Percentiles rank a stretch among this genome's conserved stretches.
Conservation (phyloP, 2,888 invertebrate species). For the Dioctria rufipes region DNA sequence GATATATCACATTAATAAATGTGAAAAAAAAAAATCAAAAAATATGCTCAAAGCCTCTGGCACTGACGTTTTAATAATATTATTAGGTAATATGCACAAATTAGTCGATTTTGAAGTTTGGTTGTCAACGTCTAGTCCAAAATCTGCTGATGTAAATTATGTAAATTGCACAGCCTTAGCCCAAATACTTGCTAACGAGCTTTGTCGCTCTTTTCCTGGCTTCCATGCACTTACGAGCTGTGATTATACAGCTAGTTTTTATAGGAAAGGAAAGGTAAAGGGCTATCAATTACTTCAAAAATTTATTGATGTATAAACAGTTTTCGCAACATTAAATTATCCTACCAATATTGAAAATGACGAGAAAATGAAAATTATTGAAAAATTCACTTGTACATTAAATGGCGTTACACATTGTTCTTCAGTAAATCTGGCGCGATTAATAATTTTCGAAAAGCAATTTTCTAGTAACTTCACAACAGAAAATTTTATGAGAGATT, state of each 20-base stretch:
- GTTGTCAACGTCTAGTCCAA: background rate
- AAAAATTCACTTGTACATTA: conserved; percentile 3
- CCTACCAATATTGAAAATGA: conserved; percentile 7
- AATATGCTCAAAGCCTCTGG: background rate
- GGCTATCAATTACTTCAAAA: background rate
- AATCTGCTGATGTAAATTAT: background rate
- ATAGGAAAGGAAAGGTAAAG: conserved; percentile 20
- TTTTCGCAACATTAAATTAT: background rate
- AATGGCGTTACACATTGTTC: background rate
- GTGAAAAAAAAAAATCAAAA: background rate
- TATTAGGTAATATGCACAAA: conserved; percentile 27
- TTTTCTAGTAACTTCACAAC: background rate
- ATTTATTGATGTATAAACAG: conserved; percentile 4
- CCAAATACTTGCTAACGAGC: background rate
- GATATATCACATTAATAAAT: conserved; percentile 3
- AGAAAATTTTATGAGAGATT: background rate
- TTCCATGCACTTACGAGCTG: conserved; percentile 2
- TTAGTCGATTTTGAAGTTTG: background rate
- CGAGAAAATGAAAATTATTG: conserved; percentile 4
- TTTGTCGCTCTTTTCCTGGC: background rate
- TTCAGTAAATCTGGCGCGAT: background rate
- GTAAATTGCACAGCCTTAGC: conserved; percentile 15
- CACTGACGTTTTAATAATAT: conserved; percentile 19
- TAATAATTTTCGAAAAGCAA: conserved; percentile 1
- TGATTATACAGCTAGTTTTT: conserved; percentile 23